Base-by-base conservation (phyloP, 2,888 invertebrate species). In the Hermodice carunculata region DNA sequence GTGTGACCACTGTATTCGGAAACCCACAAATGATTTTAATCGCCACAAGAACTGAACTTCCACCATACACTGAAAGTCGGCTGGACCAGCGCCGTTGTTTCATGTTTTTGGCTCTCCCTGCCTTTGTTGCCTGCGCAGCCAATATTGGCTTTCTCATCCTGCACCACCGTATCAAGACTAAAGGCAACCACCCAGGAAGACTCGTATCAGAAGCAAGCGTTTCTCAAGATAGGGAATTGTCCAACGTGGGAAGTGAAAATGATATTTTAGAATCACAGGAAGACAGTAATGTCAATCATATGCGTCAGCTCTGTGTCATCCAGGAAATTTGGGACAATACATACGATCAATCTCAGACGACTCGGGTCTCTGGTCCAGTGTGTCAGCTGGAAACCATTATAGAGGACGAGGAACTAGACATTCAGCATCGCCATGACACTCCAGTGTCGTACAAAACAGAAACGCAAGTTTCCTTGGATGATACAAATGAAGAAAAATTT, bases 11-110 rank as follows among this genome's bases (percentile, higher is more conserved):
- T 4, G 60, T 74, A 24, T 72, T 76, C 37, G 72, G 76, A 19
- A 73, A 73, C 51, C 70, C 71, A 3, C 70, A 69, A 49, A 72
- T 72, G 63, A 72, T 70, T 0, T 52, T 76, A 0, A 66, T 76
- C n/a, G 70, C 76, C 1, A 65, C 75, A 11, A 60, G 48, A 37
- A 75, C 76, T 3, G 53, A 64, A 40, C 37, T 43, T 1, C 48
- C 54, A 11, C 43, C 14, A 17, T 69, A 48, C 54, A 28, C 24
- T 17, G 19, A 59, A 32, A 71, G 71, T 34, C 56, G 59, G 3
- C 64, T 76, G 1, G 64, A 70, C 31, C 43, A 74, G 31, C 31
- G 61, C 2, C 34, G 42, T 8, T 69, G 66, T 28, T 29, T 74
- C 11, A 56, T 66, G 24, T 76, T 74, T 54, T 52, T 76, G 2